phyloP scores from a whole-genome alignment of 2,113 vertebrate species.

The Apteryx owenii region DNA sequence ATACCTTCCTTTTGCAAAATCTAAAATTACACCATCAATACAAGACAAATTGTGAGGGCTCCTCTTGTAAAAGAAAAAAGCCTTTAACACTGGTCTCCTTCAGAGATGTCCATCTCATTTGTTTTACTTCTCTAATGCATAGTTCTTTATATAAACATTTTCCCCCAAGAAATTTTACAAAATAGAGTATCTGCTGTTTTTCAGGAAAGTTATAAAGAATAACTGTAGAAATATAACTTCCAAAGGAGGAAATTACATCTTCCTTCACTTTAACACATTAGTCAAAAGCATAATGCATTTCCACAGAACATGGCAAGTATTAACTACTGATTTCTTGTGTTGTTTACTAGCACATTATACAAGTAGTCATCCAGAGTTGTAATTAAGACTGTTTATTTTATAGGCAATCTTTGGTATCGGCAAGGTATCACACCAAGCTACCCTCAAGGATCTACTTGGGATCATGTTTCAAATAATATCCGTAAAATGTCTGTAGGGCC shows the following conservation, averaged over 20 bases:
- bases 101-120: neutral
- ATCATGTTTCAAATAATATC: slow-evolving; percentile 95
- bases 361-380: neutral
- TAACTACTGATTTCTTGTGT: neutral
- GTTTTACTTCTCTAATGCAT: neutral
- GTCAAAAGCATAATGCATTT: neutral
- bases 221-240: neutral
- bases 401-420: slow-evolving; percentile 93
- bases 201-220: neutral
- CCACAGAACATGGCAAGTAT: neutral
- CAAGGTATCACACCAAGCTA: slow-evolving; percentile 91
- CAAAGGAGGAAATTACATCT: neutral
- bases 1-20: neutral
- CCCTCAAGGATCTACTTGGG: slow-evolving; percentile 93
- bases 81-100: neutral
- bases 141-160: neutral
- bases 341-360: neutral
- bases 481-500: slow-evolving; percentile 92
- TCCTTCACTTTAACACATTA: neutral
- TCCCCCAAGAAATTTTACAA: neutral
- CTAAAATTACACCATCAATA: neutral
- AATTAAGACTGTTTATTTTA: neutral
- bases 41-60: neutral
- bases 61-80: neutral
- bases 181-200: neutral